Percentiles rank a stretch among this genome's conserved stretches.
phyloP scores from a whole-genome alignment of 2,888 invertebrate genomes.

The Xestia sexstrigata region DNA sequence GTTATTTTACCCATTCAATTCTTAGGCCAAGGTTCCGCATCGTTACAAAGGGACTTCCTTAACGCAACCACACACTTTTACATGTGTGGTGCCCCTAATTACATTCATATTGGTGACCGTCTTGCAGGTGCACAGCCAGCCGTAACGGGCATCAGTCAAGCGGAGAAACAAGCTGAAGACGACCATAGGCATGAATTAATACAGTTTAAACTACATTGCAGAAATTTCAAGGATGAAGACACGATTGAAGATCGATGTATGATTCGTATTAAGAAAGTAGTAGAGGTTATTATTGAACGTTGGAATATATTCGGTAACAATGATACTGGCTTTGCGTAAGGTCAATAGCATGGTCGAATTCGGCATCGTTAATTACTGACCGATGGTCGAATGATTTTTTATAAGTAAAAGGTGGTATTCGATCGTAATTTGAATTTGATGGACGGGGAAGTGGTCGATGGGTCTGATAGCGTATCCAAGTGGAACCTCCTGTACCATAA shows the following conservation, averaged over 20 bases:
- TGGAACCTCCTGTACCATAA: constrained; percentile 52
- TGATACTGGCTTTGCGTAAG: constrained; percentile 77
- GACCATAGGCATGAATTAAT: constrained; percentile 33
- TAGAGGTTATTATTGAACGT: constrained; percentile 77
- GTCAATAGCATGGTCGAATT: constrained; percentile 88
- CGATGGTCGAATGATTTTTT: constrained; percentile 75
- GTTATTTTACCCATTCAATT: constrained; percentile 66
- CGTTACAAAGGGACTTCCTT: constrained; percentile 81
- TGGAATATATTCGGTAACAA: constrained; percentile 76
- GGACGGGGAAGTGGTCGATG: constrained; percentile 63
- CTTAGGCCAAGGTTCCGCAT: constrained; percentile 66
- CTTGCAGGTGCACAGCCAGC: constrained; percentile 85
- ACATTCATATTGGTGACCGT: constrained; percentile 88
- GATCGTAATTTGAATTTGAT: constrained; percentile 70
- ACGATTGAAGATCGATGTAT: constrained; percentile 76
- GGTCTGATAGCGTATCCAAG: constrained; percentile 58
- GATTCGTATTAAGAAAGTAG: constrained; percentile 75
- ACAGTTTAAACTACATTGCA: constrained; percentile 65
- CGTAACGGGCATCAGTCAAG: constrained; percentile 85
- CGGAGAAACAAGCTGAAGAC: constrained; percentile 68
- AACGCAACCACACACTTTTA: constrained; percentile 84
- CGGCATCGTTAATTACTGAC: constrained; percentile 85
- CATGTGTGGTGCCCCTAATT: constrained; percentile 84
- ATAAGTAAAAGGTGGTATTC: constrained; percentile 70
- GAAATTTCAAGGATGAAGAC: constrained; percentile 75